Percentiles rank a stretch among this genome's conserved stretches.
phyloP scores from a whole-genome alignment of 2,113 vertebrate genomes.

The Pangasianodon hypophthalmus region DNA sequence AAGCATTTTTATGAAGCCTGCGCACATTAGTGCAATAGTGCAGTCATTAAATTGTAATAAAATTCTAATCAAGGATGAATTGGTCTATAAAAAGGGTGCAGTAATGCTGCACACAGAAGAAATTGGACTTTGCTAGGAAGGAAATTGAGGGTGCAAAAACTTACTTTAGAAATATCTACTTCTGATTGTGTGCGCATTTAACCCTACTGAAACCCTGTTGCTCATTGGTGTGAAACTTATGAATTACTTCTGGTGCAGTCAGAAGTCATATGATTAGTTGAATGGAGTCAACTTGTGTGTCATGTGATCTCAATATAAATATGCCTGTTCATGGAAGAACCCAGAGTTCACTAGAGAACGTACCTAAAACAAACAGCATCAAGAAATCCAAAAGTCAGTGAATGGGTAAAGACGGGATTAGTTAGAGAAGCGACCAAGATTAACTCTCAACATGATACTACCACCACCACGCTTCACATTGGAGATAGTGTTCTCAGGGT shows the following conservation, averaged over 20 bases:
- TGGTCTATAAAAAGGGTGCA: slow-evolving; percentile 12
- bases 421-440: neutral
- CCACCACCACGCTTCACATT: neutral
- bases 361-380: neutral
- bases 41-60: slow-evolving; percentile 39
- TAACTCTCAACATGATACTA: neutral
- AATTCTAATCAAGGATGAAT: slow-evolving; percentile 21
- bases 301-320: neutral
- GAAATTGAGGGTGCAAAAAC: neutral
- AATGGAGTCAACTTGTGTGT: neutral
- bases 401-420: neutral
- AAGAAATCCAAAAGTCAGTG: neutral
- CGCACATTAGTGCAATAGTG: slow-evolving; percentile 52
- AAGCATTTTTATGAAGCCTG: slow-evolving; percentile 32
- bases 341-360: neutral
- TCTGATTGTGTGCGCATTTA: neutral
- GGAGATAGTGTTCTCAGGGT: neutral
- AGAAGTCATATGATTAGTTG: neutral
- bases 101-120: slow-evolving; percentile 11
- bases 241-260: neutral
- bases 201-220: neutral
- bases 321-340: neutral
- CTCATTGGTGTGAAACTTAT: neutral
- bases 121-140: neutral
- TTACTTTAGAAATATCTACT: slow-evolving; percentile 16